Evolutionary conservation across 2,797 vertebrate species (phyloP), one percentile per base, ranked within the genome.

Genomic region (Novumbra hubbsi): DNA sequence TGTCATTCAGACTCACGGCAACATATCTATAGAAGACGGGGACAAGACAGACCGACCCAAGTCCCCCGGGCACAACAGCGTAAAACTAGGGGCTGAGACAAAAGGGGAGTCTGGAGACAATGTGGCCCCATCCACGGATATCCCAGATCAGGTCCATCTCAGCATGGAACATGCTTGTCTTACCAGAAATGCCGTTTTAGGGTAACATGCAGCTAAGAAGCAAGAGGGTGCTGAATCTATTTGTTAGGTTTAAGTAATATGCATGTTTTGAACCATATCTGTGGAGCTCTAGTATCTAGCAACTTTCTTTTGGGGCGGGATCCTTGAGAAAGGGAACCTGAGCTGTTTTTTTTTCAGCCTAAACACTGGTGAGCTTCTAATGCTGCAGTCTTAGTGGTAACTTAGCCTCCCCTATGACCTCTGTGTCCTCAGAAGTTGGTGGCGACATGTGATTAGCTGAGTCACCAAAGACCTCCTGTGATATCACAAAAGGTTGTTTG

Each of bases 341-440:
- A 60, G 24, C 55, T 60, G 55, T 21, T 27, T 12, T 27, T 12
- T 27, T 38, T 60, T 17, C 55, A 60, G 55, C 55, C 55, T 24
- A 60, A 60, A 60, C 55, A 60, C 21, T 60, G 55, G 55, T 12
- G 55, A 60, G 55, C 11, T 60, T 60, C 55, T 27, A 60, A 60
- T 27, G 21, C 21, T 24, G 12, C 55, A 1, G 55, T 60, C 11
- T 24, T 5, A 24, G 9, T 60, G 21, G 4, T 21, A 60, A 60
- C 55, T 21, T 4, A 57, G 55, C 55, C n/a, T 60, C 21, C 24
- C 55, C 21, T 60, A 4, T 60, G 55, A 60, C 21, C 55, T 60
- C 55, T 24, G 9, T 60, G 55, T 27, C 55, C 55, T 60, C 55
- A 60, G 55, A 12, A 60, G 55, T 2, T 24, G 55, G 21, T 24